Evolutionary conservation across 2,113 vertebrate genomes (phyloP).

Genomic region (Cyrtonyx montezumae): DNA sequence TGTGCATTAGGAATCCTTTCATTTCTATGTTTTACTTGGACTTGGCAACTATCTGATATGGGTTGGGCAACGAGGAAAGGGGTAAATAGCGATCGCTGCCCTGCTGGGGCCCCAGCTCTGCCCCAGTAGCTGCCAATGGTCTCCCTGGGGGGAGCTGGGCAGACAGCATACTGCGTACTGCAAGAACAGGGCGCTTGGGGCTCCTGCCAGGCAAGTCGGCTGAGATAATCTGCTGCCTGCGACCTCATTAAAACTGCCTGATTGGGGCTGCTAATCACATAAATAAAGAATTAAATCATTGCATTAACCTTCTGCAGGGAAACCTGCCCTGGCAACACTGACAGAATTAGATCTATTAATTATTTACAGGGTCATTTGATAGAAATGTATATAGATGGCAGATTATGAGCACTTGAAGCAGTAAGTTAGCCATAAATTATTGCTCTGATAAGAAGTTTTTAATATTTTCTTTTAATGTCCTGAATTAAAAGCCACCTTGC

Average conservation of each 20-base stretch:
- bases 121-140: neutral
- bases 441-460: conserved; percentile 9
- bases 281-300: conserved; percentile 70
- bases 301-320: conserved; percentile 68
- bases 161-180: neutral
- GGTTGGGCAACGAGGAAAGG: neutral
- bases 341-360: conserved; percentile 70
- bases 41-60: neutral
- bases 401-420: conserved; percentile 54
- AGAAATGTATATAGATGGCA: conserved; percentile 61
- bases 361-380: conserved; percentile 67
- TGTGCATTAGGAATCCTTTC: neutral
- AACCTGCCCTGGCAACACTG: conserved; percentile 58
- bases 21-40: neutral
- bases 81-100: neutral
- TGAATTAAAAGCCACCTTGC: conserved; percentile 31
- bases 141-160: neutral
- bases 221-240: conserved; percentile 2
- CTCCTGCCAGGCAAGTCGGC: neutral
- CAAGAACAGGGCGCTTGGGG: neutral
- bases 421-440: conserved; percentile 57
- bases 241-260: conserved; percentile 56
- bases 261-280: conserved; percentile 51
- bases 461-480: conserved; percentile 31
- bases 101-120: neutral